phyloP scores from a whole-genome alignment of 2,888 invertebrate species.

The Ochropacha duplaris region DNA sequence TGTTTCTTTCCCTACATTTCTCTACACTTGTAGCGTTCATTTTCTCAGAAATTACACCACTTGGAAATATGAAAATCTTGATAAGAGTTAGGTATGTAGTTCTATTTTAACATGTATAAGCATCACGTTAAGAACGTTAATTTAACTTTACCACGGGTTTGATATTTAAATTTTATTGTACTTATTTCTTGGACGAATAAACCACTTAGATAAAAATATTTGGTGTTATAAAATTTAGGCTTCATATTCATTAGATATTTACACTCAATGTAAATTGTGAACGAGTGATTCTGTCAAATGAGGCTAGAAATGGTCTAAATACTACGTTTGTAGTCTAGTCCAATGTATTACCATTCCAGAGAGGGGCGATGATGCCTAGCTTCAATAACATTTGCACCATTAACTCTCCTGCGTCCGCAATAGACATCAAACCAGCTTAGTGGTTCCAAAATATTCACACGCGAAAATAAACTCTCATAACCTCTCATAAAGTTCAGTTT shows the following conservation, averaged over 20 bases:
- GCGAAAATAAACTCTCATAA: slow-evolving; percentile 37
- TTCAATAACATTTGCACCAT: slow-evolving; percentile 76
- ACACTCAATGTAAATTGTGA: too few species aligned
- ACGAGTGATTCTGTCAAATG: slow-evolving; percentile 15
- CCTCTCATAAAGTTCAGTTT: slow-evolving; percentile 40
- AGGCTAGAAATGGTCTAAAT: slow-evolving; percentile 31
- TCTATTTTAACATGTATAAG: neutral
- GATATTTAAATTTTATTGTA: neutral
- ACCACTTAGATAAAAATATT: too few species aligned
- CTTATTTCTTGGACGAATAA: too few species aligned
- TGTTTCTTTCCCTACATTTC: slow-evolving; percentile 23
- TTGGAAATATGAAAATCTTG: slow-evolving; percentile 6
- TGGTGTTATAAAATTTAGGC: too few species aligned
- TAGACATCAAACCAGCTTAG: slow-evolving; percentile 55
- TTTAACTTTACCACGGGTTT: neutral
- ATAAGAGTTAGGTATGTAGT: neutral
- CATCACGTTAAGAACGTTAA: slow-evolving; percentile 2
- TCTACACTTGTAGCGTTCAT: slow-evolving; percentile 19
- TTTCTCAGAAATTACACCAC: slow-evolving; percentile 33
- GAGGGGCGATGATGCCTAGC: slow-evolving; percentile 63
- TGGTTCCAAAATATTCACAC: slow-evolving; percentile 19
- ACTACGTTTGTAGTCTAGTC: slow-evolving; percentile 19
- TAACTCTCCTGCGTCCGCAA: slow-evolving; percentile 65
- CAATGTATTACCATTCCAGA: slow-evolving; percentile 39
- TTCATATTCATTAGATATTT: too few species aligned